Base-by-base conservation (phyloP, 2,888 invertebrate genomes). In the Himalopsyche anomala region DNA sequence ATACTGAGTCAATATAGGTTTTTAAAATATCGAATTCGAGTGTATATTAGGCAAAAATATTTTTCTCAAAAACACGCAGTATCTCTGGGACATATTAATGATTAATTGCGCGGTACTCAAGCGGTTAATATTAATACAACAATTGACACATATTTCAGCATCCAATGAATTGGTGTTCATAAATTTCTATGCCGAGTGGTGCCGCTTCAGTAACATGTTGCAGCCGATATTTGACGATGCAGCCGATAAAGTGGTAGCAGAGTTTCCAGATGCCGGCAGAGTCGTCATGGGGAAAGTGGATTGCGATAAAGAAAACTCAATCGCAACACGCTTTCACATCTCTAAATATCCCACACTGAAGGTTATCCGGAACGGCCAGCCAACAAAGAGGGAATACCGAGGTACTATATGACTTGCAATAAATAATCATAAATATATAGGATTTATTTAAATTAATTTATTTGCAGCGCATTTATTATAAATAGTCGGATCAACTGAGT, bases 121-220 rank as follows among this genome's bases (percentile, higher is more conserved):
- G n/a, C n/a, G n/a, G n/a, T n/a, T n/a, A n/a, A n/a, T n/a, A n/a
- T n/a, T 36, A 74, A 74, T 51, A 2, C 8, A 45, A 45, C 6
- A 45, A 9, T 45, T 45, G 1, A 45, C 45, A 45, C 54, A 42
- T 56, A 5, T 96, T 96, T 89, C 94, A 98, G 99, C 97, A 88
- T 96, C 96, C 87, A 98, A 98, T 94, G 99, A 99, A 94, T 93
- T 99, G 92, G 99, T 99, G 88, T 97, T 99, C 92, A 95, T 99
- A 88, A 99, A 99, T 93, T 99, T 99, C 92, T 99, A 99, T 93
- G 99, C 99, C 51, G 99, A 99, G 91, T 99, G 99, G 99, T 99
- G 99, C 93, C 96, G 98, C 90, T 99, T 99, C 94, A 99, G 99
- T 93, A 99, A 98, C 91, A 95, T 98, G 93, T 93, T 99, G 91